A percentile compares a stretch with the other conserved stretches of the same genome.
phyloP scores from a whole-genome alignment of 2,888 invertebrate species.

The Salpingus planirostris region DNA sequence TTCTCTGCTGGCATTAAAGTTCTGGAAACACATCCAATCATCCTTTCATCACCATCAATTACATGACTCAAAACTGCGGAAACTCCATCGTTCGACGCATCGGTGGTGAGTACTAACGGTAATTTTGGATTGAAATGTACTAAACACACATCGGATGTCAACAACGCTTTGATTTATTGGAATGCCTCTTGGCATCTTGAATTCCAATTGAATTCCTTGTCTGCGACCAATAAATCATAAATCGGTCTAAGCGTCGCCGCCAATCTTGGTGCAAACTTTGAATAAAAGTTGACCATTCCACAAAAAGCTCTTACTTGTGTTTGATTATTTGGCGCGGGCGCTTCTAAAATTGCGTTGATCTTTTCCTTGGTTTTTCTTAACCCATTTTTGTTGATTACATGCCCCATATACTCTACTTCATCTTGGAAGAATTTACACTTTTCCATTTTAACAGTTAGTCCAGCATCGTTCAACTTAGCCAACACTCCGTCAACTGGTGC shows the following conservation, averaged over 20 bases:
- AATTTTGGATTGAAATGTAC: too few relatives aligned
- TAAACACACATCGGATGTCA: too few relatives aligned
- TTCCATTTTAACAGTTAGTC: slow-evolving; percentile 10
- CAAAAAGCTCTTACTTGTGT: slow-evolving; percentile 20
- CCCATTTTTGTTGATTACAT: slow-evolving; percentile 18
- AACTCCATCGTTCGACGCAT: slow-evolving; percentile 8
- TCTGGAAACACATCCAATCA: slow-evolving; percentile 11
- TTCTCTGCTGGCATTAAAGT: slow-evolving; percentile 9
- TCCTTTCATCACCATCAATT: slow-evolving; percentile 5
- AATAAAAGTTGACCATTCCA: slow-evolving; percentile 27
- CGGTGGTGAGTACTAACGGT: slow-evolving; percentile 14
- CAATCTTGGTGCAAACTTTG: too few relatives aligned
- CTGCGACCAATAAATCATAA: too few relatives aligned
- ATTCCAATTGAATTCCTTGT: too few relatives aligned
- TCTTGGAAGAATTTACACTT: slow-evolving; percentile 23
- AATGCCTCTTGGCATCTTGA: too few relatives aligned
- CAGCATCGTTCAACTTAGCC: slow-evolving; percentile 12
- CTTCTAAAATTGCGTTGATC: slow-evolving; percentile 18
- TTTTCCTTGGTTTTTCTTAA: slow-evolving; percentile 18
- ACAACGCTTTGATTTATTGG: slow-evolving; percentile 5
- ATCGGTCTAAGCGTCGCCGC: too few relatives aligned
- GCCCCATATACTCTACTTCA: slow-evolving; percentile 20
- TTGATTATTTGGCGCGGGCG: slow-evolving; percentile 16
- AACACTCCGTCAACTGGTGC: too few relatives aligned
- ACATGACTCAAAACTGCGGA: slow-evolving; percentile 9